Evolutionary conservation across 2,113 vertebrate species (phyloP).

Genomic region (Sterrhoptilus dennistouni): DNA sequence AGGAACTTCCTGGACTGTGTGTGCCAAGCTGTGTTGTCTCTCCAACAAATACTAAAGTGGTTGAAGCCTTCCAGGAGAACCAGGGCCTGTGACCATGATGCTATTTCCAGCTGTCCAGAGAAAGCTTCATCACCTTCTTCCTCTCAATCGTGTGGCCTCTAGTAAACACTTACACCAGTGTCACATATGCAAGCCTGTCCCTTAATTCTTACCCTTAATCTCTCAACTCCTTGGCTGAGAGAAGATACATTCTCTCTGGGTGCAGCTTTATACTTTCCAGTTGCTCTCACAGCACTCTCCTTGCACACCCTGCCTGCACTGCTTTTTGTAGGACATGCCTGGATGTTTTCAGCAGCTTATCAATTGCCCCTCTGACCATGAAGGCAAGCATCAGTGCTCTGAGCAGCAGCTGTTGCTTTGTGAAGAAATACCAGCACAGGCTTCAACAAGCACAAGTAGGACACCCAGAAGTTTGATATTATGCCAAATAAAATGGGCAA

Average conservation of each 20-base stretch:
- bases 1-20: neutral
- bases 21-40: neutral
- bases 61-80: neutral
- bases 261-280: neutral
- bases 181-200: neutral
- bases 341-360: neutral
- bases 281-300: neutral
- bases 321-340: neutral
- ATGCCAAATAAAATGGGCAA: neutral
- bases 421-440: neutral
- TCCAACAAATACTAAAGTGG: neutral
- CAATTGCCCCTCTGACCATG: neutral
- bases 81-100: neutral
- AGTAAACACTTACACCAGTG: neutral
- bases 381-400: neutral
- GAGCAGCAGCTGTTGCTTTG: neutral
- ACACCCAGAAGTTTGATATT: neutral
- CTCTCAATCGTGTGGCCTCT: neutral
- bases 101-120: neutral
- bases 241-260: neutral
- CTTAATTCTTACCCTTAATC: neutral
- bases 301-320: neutral
- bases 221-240: neutral
- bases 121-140: neutral
- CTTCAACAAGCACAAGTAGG: neutral